Evolutionary conservation across 2,888 invertebrate species (phyloP), one percentile per base, ranked within the genome.

Genomic region (Eupeodes latifasciatus): DNA sequence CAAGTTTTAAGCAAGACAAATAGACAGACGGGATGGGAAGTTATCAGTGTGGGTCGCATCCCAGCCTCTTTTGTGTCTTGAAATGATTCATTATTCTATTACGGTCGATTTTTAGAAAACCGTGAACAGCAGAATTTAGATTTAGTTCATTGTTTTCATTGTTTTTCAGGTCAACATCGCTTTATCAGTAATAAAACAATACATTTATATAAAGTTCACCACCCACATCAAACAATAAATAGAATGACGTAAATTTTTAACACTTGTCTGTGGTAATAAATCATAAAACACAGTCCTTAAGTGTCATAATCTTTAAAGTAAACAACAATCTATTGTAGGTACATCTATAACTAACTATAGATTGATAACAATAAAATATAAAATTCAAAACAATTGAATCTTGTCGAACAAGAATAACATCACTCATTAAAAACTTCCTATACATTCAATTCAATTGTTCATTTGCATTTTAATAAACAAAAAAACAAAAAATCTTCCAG

Each of bases 401-500:
- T 81, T 81, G 64, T 72, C 76, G 51, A 76, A 64, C 79, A 83
- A 78, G 27, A 27, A 27, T 27, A 27, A 27, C 27, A 27, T 27
- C 40, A 40, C 76, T 78, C 44, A 51, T 83, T 71, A 64, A 36
- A 27, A 74, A 51, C 51, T 78, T 59, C 66, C 59, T 74, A 47
- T 47, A 5, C 47, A 44, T 66, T 72, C 78, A 36, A 77, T 57
- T 71, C 40, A 40, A 40, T 40, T 40, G 40, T 40, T 40, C 9
- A 81, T 16, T 71, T 69, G 55, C 53, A 59, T 59, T 12, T 40
- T 49, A 49, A 5, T 49, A n/a, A 7, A 61, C 47, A n/a, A 4
- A 40, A 62, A 53, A 11, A 47, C 36, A 11, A 5, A 12, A 55
- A 76, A 66, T 69, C 81, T 74, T 72, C 59, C 59, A 72, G 72